Base-by-base conservation (phyloP, 64 coral and sea anemone species). In the Montipora cactus region DNA sequence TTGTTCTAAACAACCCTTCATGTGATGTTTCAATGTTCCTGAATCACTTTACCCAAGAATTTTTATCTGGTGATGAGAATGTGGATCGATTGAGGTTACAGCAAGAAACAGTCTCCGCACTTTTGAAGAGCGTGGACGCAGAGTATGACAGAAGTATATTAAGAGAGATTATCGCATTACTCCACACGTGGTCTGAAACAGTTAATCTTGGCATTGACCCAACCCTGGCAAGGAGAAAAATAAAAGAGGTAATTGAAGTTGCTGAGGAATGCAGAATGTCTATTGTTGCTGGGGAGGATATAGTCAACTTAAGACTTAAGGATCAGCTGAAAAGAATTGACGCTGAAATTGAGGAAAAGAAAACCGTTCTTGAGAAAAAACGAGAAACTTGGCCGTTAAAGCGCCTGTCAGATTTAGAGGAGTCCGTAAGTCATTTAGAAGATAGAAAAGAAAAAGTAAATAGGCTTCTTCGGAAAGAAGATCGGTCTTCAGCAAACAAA, bases 121-220 rank as follows among this genome's bases (percentile, higher is more conserved):
- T 90, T 66, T 80, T 80, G 47, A 80, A 80, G 51, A 91, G 77
- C 61, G 81, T 91, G 89, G 88, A 80, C 20, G 20, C 59, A 1
- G 89, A 91, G 44, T 90, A 81, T 90, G 76, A 80, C 46, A 80
- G 62, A 57, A 90, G 66, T 81, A 61, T 80, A 45, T 45, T 79
- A 7, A 23, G 76, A 76, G 77, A 59, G 28, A 61, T 90, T 78
- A 23, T 90, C 55, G 18, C 89, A 45, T 47, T 91, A 11, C 67
- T 66, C 74, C 78, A 68, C 15, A 80, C 76, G 15, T 44, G 49
- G 15, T 48, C 77, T 67, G 89, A 81, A 7, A 13, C 67, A 91
- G 77, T 14, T 22, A 47, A 91, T 5, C 77, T 81, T 72, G 89
- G 89, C 68, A 90, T 90, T 90, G 88, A 80, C 18, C 51, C 88